These are phyloP conservation scores for Caenorhabditis japonica DNA, from an alignment of 2,888 invertebrate species.

Conservation along the genomic window DNA sequence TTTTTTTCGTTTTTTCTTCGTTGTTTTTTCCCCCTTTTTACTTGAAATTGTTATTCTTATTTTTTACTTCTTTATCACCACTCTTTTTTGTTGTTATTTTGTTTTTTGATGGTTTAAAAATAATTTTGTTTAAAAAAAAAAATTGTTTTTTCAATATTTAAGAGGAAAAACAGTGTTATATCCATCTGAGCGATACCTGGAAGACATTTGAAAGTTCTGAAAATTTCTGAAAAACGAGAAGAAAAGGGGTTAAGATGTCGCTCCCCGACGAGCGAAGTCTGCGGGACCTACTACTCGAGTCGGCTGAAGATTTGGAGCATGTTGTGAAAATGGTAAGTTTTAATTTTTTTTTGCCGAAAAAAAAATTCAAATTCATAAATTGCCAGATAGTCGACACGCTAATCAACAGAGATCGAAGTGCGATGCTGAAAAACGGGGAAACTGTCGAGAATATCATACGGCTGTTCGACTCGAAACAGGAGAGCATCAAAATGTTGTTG, in stretches of 20 bases:
- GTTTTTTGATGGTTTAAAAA: no score
- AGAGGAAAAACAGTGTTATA: conserved; percentile 1
- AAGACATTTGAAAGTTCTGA: background rate
- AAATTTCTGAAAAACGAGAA: background rate
- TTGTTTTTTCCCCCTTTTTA: conserved; percentile 15
- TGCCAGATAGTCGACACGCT: conserved; percentile 62
- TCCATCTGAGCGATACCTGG: no score
- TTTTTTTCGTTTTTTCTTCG: conserved; percentile 28
- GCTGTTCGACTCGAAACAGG: conserved; percentile 58
- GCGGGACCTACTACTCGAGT: conserved; percentile 61
- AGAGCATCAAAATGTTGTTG: conserved; percentile 39
- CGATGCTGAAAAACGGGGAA: conserved; percentile 30
- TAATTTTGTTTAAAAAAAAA: no score
- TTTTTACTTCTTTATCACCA: background rate
- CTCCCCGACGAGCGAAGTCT: conserved; percentile 51
- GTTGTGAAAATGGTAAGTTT: conserved; percentile 58
- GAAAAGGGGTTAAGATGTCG: no score
- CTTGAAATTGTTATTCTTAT: background rate
- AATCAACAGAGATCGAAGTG: conserved; percentile 56
- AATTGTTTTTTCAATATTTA: background rate
- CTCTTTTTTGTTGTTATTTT: no score
- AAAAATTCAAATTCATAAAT: conserved; percentile 1
- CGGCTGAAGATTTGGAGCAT: conserved; percentile 62
- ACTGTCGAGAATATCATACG: conserved; percentile 15
- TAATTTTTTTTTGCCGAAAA: no score